Conservation (phyloP, 2,888 invertebrate species). For the Nymphalis urticae region DNA sequence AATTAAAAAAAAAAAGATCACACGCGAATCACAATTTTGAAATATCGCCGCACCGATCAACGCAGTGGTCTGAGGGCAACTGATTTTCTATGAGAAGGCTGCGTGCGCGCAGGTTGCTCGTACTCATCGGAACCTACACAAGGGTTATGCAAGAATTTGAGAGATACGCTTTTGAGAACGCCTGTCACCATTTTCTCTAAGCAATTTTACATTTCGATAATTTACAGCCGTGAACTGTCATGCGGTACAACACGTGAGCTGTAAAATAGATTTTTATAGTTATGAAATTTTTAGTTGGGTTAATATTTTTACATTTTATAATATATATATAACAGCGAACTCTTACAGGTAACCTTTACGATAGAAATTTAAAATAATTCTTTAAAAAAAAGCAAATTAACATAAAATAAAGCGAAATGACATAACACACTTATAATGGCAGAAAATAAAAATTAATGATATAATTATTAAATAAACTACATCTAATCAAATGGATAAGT, state of each 20-base stretch:
- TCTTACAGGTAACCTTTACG: too few relatives aligned
- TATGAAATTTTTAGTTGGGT: too few relatives aligned
- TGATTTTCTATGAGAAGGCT: slow-evolving; percentile 42
- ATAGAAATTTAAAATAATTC: too few relatives aligned
- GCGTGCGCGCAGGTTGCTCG: slow-evolving; percentile 41
- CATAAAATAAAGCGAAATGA: too few relatives aligned
- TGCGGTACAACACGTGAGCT: slow-evolving; percentile 4
- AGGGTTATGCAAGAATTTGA: slow-evolving; percentile 30
- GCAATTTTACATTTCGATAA: slow-evolving; percentile 21
- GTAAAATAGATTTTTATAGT: not conserved
- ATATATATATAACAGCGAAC: too few relatives aligned
- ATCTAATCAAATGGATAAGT: too few relatives aligned
- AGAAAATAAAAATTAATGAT: too few relatives aligned
- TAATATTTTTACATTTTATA: too few relatives aligned
- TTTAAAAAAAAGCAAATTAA: too few relatives aligned
- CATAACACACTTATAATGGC: too few relatives aligned
- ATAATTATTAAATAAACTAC: too few relatives aligned
- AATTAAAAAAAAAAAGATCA: slow-evolving; percentile 21
- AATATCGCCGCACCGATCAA: slow-evolving; percentile 10
- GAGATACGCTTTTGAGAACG: slow-evolving; percentile 26
- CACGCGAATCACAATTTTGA: slow-evolving; percentile 21
- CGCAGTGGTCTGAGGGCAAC: slow-evolving; percentile 45
- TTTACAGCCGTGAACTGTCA: not conserved
- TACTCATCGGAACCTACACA: slow-evolving; percentile 24
- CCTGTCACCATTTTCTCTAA: slow-evolving; percentile 23